Percentiles rank a stretch among this genome's conserved stretches.
phyloP scores from a whole-genome alignment of 2,888 invertebrate species.

The Tyria jacobaeae region DNA sequence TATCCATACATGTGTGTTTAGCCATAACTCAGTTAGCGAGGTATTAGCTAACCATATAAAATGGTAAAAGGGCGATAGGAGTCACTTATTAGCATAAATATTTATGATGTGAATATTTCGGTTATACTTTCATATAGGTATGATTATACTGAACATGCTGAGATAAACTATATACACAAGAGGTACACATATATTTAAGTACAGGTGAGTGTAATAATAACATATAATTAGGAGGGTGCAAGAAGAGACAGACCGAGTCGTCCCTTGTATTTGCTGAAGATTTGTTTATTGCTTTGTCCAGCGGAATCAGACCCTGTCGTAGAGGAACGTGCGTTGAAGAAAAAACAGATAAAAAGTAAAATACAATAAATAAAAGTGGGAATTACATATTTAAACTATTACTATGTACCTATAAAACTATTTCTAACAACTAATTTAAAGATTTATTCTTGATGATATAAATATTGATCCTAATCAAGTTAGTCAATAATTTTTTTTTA shows the following conservation, averaged over 20 bases:
- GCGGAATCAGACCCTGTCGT: conserved; percentile 83
- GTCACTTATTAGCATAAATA: conserved; percentile 39
- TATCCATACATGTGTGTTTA: not conserved
- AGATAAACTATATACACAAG: conserved; percentile 71
- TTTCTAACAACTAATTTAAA: conserved; percentile 74
- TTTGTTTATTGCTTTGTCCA: conserved; percentile 85
- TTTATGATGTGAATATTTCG: conserved; percentile 32
- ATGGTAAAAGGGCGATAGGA: conserved; percentile 18
- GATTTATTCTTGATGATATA: conserved; percentile 76
- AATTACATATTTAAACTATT: conserved; percentile 67
- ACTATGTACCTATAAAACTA: conserved; percentile 69
- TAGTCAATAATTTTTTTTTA: not conserved
- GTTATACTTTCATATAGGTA: conserved; percentile 40
- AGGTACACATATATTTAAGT: conserved; percentile 65
- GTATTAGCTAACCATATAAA: conserved; percentile 24
- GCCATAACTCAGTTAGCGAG: conserved; percentile 14
- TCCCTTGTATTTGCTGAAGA: conserved; percentile 81
- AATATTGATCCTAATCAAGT: conserved; percentile 8
- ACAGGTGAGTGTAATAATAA: conserved; percentile 68
- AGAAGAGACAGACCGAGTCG: conserved; percentile 83
- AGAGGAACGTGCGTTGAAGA: conserved; percentile 72
- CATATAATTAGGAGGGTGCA: conserved; percentile 69
- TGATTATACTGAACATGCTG: conserved; percentile 78
- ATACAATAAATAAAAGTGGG: conserved; percentile 65
- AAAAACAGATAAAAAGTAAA: conserved; percentile 74